phyloP scores from a whole-genome alignment of 2,888 invertebrate species.

The Pachymerium ferrugineum region DNA sequence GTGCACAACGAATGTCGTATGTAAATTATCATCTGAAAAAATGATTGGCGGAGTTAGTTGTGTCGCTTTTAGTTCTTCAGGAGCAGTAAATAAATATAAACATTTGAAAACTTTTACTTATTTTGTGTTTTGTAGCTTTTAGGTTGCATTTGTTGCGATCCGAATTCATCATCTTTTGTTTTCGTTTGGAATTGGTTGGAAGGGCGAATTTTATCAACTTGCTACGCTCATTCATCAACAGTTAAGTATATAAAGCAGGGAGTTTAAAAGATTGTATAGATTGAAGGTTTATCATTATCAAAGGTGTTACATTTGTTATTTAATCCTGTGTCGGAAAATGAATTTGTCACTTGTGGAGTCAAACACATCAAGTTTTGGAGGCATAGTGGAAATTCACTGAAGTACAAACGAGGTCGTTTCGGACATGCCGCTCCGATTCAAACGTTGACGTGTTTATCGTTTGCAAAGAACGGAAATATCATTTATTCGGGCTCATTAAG shows the following conservation, averaged over 20 bases:
- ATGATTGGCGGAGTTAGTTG: slow-evolving; percentile 46
- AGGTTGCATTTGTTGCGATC: slow-evolving; percentile 49
- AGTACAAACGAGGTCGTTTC: slow-evolving; percentile 29
- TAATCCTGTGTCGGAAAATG: slow-evolving; percentile 46
- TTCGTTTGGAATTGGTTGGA: slow-evolving; percentile 52
- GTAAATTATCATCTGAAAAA: slow-evolving; percentile 49
- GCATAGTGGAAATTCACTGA: slow-evolving; percentile 44
- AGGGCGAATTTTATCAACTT: slow-evolving; percentile 49
- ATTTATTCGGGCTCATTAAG: slow-evolving; percentile 47
- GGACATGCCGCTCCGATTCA: slow-evolving; percentile 34
- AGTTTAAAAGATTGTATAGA: not conserved
- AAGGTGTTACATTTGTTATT: slow-evolving; percentile 48
- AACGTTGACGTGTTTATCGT: slow-evolving; percentile 33
- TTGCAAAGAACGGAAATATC: slow-evolving; percentile 31
- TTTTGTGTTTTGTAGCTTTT: slow-evolving; percentile 37
- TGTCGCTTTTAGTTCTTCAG: slow-evolving; percentile 47
- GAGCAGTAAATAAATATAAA: slow-evolving; percentile 40
- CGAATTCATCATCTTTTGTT: slow-evolving; percentile 45
- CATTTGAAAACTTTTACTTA: not conserved
- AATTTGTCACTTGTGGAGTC: slow-evolving; percentile 48
- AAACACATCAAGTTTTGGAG: slow-evolving; percentile 52
- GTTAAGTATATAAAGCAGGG: not conserved
- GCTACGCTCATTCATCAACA: slow-evolving; percentile 30
- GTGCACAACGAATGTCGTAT: slow-evolving; percentile 44
- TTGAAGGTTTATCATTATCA: not conserved